Evolutionary conservation across 2,113 vertebrate species (phyloP).

Genomic region (Raja brachyura): DNA sequence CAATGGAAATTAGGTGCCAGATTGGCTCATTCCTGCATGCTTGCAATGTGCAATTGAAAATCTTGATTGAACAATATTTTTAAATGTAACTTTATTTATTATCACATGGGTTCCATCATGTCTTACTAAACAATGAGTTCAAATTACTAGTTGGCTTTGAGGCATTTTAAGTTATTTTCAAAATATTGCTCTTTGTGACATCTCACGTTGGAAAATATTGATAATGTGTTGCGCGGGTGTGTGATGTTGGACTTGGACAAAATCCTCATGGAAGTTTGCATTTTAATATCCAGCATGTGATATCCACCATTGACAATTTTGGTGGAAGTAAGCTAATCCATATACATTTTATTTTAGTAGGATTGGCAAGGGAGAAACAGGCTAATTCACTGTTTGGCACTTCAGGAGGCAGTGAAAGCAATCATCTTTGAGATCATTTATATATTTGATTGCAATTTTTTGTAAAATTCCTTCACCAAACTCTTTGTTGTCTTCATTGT

Average conservation of each 20-base stretch:
- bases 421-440: not conserved
- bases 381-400: not conserved
- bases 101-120: not conserved
- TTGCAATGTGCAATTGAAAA: not conserved
- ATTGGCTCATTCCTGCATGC: not conserved
- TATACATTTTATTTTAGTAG: not conserved
- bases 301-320: not conserved
- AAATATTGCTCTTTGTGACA: no score
- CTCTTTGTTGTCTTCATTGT: not conserved
- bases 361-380: not conserved
- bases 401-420: not conserved
- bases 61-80: not conserved
- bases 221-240: not conserved
- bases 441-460: not conserved
- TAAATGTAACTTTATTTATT: not conserved
- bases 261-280: not conserved
- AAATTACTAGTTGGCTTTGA: not conserved
- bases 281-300: not conserved
- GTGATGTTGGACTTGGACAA: not conserved
- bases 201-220: not conserved
- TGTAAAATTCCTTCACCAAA: not conserved
- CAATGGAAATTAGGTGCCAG: not conserved
- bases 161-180: not conserved
- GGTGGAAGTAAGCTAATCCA: not conserved
- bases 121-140: no score